A percentile compares a stretch with the other conserved stretches of the same genome.
These are phyloP conservation scores for Macrophya alboannulata DNA, from an alignment of 2,888 invertebrate genomes.

Conservation along the genomic window DNA sequence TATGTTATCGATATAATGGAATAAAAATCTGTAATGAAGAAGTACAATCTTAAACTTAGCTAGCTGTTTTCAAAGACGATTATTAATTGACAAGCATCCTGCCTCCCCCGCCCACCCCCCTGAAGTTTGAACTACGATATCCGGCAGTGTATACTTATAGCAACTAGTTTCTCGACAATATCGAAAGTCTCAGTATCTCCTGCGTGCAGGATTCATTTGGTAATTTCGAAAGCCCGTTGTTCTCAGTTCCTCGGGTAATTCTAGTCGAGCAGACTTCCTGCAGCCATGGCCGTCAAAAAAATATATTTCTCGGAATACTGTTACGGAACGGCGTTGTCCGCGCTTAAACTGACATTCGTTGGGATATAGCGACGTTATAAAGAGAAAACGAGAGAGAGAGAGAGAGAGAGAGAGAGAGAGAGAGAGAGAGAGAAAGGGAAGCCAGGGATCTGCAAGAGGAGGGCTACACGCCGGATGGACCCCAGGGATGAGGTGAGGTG, in stretches of 20 bases:
- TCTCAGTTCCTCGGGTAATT: constrained; percentile 8
- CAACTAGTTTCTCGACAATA: background rate
- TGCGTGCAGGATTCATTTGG: background rate
- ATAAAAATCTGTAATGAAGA: background rate
- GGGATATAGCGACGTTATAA: constrained; percentile 24
- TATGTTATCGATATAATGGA: no score
- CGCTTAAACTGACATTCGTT: constrained; percentile 14
- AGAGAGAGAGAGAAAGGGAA: constrained; percentile 65
- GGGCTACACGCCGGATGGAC: constrained; percentile 71
- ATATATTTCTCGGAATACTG: constrained; percentile 10
- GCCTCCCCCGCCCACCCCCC: background rate
- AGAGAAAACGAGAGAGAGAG: constrained; percentile 28
- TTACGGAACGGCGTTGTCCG: constrained; percentile 23
- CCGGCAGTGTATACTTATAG: background rate
- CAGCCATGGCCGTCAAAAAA: background rate
- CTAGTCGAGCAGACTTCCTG: constrained; percentile 29
- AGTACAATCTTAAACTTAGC: background rate
- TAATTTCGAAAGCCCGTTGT: constrained; percentile 17
- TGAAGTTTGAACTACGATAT: background rate
- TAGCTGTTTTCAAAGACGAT: background rate
- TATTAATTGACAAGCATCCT: background rate
- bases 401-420: constrained; percentile 56
- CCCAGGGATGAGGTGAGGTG: constrained; percentile 59
- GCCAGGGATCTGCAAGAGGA: constrained; percentile 59
- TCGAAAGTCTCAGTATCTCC: background rate